Conservation (phyloP, 2,888 invertebrate genomes). For the Tanytarsus gracilentus region DNA sequence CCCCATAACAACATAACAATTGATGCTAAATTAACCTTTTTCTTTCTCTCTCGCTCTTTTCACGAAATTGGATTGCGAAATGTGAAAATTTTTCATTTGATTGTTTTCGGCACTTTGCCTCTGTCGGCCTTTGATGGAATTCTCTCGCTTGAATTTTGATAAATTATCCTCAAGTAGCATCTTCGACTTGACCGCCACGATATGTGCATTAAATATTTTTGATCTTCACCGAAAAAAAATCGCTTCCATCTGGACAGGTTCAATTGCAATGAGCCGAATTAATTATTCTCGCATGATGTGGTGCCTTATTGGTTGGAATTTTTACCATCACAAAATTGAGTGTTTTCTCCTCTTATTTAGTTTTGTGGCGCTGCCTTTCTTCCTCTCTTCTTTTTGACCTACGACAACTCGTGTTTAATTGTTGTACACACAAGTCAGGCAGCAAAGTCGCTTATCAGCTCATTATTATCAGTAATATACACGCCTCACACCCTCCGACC, state of each 20-base stretch:
- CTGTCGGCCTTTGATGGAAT: background rate
- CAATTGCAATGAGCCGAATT: background rate
- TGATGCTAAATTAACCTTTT: constrained; percentile 1
- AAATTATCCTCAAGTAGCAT: background rate
- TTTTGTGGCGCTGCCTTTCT: too few species aligned
- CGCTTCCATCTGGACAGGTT: background rate
- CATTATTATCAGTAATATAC: background rate
- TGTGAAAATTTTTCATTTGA: background rate
- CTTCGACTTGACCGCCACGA: too few species aligned
- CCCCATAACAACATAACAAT: background rate
- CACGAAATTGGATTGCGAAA: background rate
- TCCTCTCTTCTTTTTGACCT: background rate
- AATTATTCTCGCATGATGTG: background rate
- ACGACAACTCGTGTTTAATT: background rate
- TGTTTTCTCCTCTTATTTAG: too few species aligned
- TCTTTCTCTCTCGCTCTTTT: too few species aligned
- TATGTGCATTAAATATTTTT: too few species aligned
- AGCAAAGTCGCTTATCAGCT: too few species aligned
- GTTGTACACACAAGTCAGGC: too few species aligned
- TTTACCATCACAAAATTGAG: background rate
- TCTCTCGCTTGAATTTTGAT: background rate
- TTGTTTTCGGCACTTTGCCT: background rate
- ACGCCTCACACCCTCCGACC: background rate
- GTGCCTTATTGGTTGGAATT: background rate
- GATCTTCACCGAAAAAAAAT: background rate